Conservation (phyloP, 2,797 vertebrate species). For the Euphonia xanthogaster region DNA sequence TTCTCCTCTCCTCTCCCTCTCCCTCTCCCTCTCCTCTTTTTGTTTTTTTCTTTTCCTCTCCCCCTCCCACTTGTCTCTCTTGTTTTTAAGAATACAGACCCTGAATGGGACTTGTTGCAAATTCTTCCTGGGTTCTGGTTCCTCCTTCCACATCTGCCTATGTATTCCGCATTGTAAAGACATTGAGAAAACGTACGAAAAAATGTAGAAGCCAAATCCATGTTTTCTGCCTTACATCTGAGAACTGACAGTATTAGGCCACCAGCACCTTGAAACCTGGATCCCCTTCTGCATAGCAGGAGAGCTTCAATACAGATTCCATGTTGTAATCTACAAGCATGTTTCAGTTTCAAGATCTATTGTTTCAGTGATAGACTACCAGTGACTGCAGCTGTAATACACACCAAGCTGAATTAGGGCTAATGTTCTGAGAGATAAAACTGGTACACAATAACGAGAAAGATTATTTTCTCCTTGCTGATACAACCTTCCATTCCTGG, state of each 20-base stretch:
- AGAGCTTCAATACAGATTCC: not conserved
- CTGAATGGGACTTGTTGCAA: not conserved
- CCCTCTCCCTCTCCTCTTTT: too few species aligned
- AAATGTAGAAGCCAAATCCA: not conserved
- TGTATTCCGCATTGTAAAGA: not conserved
- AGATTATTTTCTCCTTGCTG: not conserved
- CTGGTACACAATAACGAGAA: not conserved
- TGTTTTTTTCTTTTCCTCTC: not conserved
- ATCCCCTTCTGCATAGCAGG: not conserved
- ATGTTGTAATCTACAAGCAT: not conserved
- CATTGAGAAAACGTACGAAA: not conserved
- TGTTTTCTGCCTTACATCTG: not conserved
- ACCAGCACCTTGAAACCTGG: not conserved
- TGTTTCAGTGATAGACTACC: not conserved
- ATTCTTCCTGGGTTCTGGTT: not conserved
- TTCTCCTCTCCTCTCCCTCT: too few species aligned
- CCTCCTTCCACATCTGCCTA: not conserved
- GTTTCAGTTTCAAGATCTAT: not conserved
- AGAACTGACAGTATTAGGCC: not conserved
- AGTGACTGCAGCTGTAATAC: not conserved
- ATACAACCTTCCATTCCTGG: not conserved
- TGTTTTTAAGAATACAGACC: not conserved
- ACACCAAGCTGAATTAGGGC: rapidly evolving
- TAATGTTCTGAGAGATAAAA: not conserved
- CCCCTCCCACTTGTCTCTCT: rapidly evolving